Conservation (phyloP, 1,140 invertebrate species). For the Drosophila lacertosa region DNA sequence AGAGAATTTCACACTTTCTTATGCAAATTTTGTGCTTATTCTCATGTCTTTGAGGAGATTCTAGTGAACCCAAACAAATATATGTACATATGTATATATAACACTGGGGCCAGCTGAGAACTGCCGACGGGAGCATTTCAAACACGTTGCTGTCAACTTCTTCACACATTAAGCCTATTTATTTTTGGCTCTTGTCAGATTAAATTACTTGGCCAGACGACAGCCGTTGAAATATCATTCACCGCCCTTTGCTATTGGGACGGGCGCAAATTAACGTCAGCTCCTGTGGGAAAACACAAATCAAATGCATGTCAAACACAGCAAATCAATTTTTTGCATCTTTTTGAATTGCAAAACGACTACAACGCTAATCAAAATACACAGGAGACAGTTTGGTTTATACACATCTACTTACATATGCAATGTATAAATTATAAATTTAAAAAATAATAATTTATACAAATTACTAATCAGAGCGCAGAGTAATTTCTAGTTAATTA, state of each 20-base stretch:
- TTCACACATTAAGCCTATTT: conserved; percentile 73
- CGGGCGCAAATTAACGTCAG: conserved; percentile 51
- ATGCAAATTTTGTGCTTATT: conserved; percentile 67
- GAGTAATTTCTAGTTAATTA: neutral
- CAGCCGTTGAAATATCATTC: conserved; percentile 58
- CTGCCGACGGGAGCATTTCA: conserved; percentile 24
- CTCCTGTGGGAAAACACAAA: conserved; percentile 44
- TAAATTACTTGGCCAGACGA: conserved; percentile 68
- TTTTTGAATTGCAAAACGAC: conserved; percentile 6
- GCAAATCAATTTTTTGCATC: conserved; percentile 52
- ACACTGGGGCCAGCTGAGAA: conserved; percentile 21
- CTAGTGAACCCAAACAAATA: conserved; percentile 40
- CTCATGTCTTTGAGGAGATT: conserved; percentile 52
- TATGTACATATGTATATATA: conserved; percentile 22
- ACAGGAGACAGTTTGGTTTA: too few relatives aligned
- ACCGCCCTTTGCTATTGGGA: conserved; percentile 2
- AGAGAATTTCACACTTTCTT: conserved; percentile 75
- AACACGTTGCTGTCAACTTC: conserved; percentile 71
- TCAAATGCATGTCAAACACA: conserved; percentile 61
- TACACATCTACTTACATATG: too few relatives aligned
- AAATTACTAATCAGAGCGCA: too few relatives aligned
- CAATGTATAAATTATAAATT: too few relatives aligned
- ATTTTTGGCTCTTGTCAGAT: conserved; percentile 69
- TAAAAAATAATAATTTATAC: too few relatives aligned
- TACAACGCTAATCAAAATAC: neutral